Evolutionary conservation across 2,797 vertebrate species (phyloP).

Genomic region (Sylvia borin): DNA sequence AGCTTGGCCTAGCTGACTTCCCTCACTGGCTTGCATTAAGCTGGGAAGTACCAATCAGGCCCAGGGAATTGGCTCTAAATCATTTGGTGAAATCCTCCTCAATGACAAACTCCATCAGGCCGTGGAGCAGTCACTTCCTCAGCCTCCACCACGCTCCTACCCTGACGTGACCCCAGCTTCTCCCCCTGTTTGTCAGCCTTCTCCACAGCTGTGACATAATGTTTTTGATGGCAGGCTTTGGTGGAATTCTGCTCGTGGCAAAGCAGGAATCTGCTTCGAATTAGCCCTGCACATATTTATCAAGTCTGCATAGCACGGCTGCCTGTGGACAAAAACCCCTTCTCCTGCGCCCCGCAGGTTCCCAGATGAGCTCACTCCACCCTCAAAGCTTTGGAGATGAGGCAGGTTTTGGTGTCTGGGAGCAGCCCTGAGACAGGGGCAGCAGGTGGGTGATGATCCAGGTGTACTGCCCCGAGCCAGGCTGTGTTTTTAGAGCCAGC

Average conservation of each 20-base stretch:
- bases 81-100: slow-evolving; percentile 35
- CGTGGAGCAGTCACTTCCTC: not conserved
- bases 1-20: not conserved
- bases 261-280: slow-evolving; percentile 65
- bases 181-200: slow-evolving; percentile 34
- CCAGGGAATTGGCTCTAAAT: slow-evolving; percentile 20
- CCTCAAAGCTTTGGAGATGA: not conserved
- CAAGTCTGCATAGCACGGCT: slow-evolving; percentile 7
- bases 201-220: slow-evolving; percentile 65
- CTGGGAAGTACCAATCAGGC: slow-evolving; percentile 28
- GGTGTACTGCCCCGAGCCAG: not conserved
- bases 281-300: slow-evolving; percentile 61
- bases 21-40: slow-evolving; percentile 35
- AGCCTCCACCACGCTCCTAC: slow-evolving; percentile 23
- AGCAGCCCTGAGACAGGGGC: not conserved
- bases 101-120: slow-evolving; percentile 42
- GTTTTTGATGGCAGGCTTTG: slow-evolving; percentile 56
- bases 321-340: slow-evolving; percentile 29
- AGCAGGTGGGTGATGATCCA: not conserved
- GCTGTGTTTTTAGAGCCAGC: not conserved
- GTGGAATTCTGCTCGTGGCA: slow-evolving; percentile 69
- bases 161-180: slow-evolving; percentile 60
- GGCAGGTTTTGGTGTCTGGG: not conserved
- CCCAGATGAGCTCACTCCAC: not conserved
- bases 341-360: not conserved